Conservation (phyloP, 2,113 vertebrate genomes). For the Oncorhynchus nerka region DNA sequence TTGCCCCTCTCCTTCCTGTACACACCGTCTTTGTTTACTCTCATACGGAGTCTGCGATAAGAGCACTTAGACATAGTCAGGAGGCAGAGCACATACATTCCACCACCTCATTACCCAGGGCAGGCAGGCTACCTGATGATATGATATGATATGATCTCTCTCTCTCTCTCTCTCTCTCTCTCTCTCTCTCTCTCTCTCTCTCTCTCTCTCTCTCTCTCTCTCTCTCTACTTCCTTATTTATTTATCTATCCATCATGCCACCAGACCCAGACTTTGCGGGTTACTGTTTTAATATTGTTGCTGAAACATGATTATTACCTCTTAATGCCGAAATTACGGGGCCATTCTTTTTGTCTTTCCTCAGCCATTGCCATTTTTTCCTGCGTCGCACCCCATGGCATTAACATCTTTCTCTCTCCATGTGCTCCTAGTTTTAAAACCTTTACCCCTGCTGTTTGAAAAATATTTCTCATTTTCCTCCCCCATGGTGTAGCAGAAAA, state of each 20-base stretch:
- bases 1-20: neutral
- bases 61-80: constrained; percentile 24
- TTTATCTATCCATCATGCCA: constrained; percentile 55
- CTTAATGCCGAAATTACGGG: constrained; percentile 99
- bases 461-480: constrained; percentile 99
- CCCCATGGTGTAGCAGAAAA: constrained; percentile 99
- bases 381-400: constrained; percentile 98
- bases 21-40: constrained; percentile 73
- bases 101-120: constrained; percentile 49
- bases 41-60: constrained; percentile 67
- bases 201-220: constrained; percentile 60
- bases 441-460: constrained; percentile 99
- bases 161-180: too few relatives aligned
- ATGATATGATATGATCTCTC: constrained; percentile 23
- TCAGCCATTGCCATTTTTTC: constrained; percentile 83
- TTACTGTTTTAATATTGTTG: constrained; percentile 97
- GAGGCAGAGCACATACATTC: constrained; percentile 9
- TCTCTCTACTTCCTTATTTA: constrained; percentile 70
- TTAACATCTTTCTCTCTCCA: constrained; percentile 99
- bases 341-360: constrained; percentile 83
- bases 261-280: constrained; percentile 88
- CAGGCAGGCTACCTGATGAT: constrained; percentile 61
- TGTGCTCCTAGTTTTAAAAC: constrained; percentile 99
- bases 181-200: neutral
- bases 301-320: constrained; percentile 99